Base-by-base conservation (phyloP, 2,888 invertebrate species). In the Aricia artaxerxes region DNA sequence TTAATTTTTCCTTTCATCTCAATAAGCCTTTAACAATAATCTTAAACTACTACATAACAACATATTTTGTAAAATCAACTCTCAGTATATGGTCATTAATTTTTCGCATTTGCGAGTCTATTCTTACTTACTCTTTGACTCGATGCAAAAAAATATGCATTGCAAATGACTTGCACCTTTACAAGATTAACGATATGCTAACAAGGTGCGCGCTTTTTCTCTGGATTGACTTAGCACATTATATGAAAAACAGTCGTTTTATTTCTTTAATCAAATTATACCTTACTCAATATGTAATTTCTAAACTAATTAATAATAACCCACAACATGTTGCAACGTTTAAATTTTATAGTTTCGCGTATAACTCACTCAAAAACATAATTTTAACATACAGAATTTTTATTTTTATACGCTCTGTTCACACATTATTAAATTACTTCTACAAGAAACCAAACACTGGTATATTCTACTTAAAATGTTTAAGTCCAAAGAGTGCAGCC, bases 141-240 rank as follows among this genome's bases (percentile, higher is more conserved):
- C 64, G 64, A 64, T 9, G 31, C 31, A 64, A 64, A 31, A 60
- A 64, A 64, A 64, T 64, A 64, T 11, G 1, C 64, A 24, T 64
- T 11, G 64, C 64, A 60, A 60, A 60, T 60, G 60, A 60, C 60
- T 60, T 60, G 64, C 64, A 64, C 64, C 11, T 64, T 64, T 31
- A 64, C 64, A 31, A n/a, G 4, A 61, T 61, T 64, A 64, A 11
- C 2, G 64, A 64, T 64, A 11, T 31, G 31, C 31, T 64, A 64
- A 31, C 24, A 31, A 31, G 31, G 64, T 64, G 31, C 4, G 64
- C 64, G 64, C 64, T 64, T 31, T 31, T 64, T 31, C 64, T 64
- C 11, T 9, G 11, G 64, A 64, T 64, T 31, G 64, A 24, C 31
- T 31, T 64, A 64, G 7, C 31, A 31, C 64, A 60, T 24, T n/a